Evolutionary conservation across 2,797 vertebrate genomes (phyloP), one percentile per base, ranked within the genome.

Genomic region (Mareca penelope): DNA sequence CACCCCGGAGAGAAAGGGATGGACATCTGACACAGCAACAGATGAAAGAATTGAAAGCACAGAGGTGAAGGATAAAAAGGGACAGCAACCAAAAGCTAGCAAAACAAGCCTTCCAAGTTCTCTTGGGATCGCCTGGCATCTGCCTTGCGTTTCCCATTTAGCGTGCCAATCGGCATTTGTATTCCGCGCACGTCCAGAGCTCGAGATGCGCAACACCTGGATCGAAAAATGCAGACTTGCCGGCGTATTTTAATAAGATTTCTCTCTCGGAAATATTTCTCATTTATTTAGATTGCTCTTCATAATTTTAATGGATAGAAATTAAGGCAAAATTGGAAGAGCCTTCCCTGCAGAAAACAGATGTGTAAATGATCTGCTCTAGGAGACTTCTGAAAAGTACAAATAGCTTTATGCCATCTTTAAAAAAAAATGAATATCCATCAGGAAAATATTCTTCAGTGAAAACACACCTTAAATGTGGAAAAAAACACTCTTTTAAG

Each of bases 361-460:
- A 83, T 77, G 53, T 87, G 42, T 90, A 96, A 96, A 72, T 17
- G 19, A 91, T 78, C 69, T 76, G 92, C 55, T 80, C 21, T 5
- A 95, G 68, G 67, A 95, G 57, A 68, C 61, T 92, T 90, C 56
- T 78, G 35, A 96, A 82, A 79, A 78, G 19, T 57, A 89, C 23
- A 75, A 79, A 42, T 15, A 87, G n/a, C 68, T 59, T 83, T 85
- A 84, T 39, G 14, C 13, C 50, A 76, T 46, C 82, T 76, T 89
- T 89, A 55, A 40, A 40, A 48, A 59, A 40, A 60, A 88, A 57
- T 31, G 0, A 85, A 28, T 24, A 65, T 24, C n/a, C 40, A 70
- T 18, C 21, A 33, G 44, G 35, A 80, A 79, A 37, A 29, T 48
- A 3, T 37, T 78, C 55, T 50, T 50, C 39, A 53, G n/a, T 0